Base-by-base conservation (phyloP, 2,113 vertebrate genomes). In the Kobus ellipsiprymnus region DNA sequence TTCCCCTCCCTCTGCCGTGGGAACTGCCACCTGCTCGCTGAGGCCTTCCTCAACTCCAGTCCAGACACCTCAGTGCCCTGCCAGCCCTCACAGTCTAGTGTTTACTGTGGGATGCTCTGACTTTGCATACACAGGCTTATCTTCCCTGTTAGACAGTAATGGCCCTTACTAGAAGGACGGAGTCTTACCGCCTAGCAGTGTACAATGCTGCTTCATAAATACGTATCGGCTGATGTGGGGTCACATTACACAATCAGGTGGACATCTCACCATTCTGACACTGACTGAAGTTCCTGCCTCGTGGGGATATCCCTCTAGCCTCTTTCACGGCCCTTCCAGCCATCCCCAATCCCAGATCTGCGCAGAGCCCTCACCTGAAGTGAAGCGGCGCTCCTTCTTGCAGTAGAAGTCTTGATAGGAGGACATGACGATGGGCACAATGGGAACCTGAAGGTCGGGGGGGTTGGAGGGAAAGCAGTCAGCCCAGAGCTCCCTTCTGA, bases 401-500 rank as follows among this genome's bases (percentile, higher is more conserved):
- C 97, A 98, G 98, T 99, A 99, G 98, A 99, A 99, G 82, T 98
- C 97, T 95, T 96, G 36, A 77, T 99, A 99, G 0, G 99, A 99
- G 85, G 99, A 99, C 96, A 99, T 98, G 80, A 99, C 98, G 0
- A 99, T 55, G 2, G 99, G 99, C 59, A 99, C 90, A n/a, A 99
- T 99, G 78, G 99, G 99, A 90, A 99, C 99, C 99, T 99, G 96
- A 10, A 11, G 83, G 82, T 67, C 4, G 3, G 9, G 87, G 93
- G 0, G 0, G 8, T 90, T 59, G 84, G 19, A 91, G 0, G 0
- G 13, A 90, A 74, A 12, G 55, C 50, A 1, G 52, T 97, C 46
- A 91, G 86, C 3, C 7, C 48, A 19, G 12, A 9, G 15, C n/a
- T 40, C 78, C 33, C 36, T 87, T 27, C 78, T 19, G n/a, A 89